Evolutionary conservation across 2,113 vertebrate genomes (phyloP).

Genomic region (Aldabrachelys gigantea): DNA sequence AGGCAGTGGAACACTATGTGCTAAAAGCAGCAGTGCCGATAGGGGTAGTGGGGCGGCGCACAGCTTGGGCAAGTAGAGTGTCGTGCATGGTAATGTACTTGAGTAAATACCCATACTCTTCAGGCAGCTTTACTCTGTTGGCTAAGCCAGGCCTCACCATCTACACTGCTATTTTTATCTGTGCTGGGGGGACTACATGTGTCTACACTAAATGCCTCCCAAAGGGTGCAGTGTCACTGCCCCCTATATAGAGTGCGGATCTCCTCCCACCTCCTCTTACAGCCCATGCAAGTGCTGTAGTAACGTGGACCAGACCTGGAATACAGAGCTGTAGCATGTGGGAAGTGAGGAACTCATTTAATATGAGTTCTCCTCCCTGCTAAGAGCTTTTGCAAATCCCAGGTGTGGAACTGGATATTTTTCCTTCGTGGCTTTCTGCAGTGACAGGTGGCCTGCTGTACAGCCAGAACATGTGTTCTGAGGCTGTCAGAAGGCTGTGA

Average conservation of each 20-base stretch:
- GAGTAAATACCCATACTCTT: neutral
- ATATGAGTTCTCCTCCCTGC: neutral
- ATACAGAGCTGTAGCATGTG: neutral
- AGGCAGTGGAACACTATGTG: neutral
- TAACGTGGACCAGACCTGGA: neutral
- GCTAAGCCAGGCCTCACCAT: neutral
- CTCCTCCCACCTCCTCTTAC: neutral
- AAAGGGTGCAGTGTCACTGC: neutral
- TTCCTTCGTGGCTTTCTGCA: neutral
- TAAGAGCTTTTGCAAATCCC: neutral
- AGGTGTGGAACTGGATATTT: neutral
- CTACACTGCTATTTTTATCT: neutral
- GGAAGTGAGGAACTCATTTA: neutral
- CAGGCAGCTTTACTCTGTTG: neutral
- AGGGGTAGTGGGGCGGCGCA: too few species aligned
- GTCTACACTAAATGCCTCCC: neutral
- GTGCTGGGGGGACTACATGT: too few species aligned
- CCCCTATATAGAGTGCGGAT: neutral
- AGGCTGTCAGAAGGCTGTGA: neutral
- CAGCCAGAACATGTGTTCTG: neutral
- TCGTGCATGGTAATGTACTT: neutral
- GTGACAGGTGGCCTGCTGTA: neutral
- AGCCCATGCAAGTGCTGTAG: neutral
- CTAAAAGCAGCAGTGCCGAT: neutral
- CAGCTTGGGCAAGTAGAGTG: neutral